phyloP scores from a whole-genome alignment of 2,113 vertebrate genomes.

The Xyliphius kryptos region DNA sequence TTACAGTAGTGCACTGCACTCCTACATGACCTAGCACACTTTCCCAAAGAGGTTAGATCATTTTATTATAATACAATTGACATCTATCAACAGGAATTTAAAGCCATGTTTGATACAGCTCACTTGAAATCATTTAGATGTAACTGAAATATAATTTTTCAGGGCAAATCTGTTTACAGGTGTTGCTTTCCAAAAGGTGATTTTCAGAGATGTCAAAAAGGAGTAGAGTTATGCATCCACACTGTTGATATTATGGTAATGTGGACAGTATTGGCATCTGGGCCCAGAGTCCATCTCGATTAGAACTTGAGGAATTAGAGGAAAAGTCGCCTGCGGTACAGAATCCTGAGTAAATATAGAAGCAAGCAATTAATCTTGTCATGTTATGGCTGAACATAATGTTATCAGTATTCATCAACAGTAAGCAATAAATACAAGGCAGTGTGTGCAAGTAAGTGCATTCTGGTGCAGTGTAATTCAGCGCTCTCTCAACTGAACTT shows the following conservation, averaged over 20 bases:
- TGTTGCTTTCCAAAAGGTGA: constrained; percentile 3
- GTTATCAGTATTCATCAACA: constrained; percentile 23
- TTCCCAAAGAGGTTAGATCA: too few species aligned
- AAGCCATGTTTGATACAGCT: too few species aligned
- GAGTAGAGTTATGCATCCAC: constrained; percentile 16
- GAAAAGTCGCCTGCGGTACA: background rate
- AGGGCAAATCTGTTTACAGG: constrained; percentile 12
- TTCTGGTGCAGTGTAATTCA: constrained; percentile 16
- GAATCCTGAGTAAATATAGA: background rate
- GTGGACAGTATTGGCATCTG: constrained; percentile 10
- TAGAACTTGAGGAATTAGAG: constrained; percentile 28
- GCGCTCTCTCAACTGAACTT: constrained; percentile 12
- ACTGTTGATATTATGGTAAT: constrained; percentile 23
- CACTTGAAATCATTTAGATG: constrained; percentile 11
- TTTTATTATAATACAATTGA: too few species aligned
- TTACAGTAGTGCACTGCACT: too few species aligned
- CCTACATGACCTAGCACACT: too few species aligned
- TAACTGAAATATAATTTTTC: background rate
- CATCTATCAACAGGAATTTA: too few species aligned
- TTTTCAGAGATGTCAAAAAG: constrained; percentile 9
- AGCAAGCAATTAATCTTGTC: constrained; percentile 20
- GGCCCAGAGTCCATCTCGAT: constrained; percentile 12
- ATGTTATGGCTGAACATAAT: background rate
- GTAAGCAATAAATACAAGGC: constrained; percentile 34
- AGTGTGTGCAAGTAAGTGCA: constrained; percentile 6